phyloP scores from a whole-genome alignment of 2,888 invertebrate species.

The Cataglyphis rosenhaueri region DNA sequence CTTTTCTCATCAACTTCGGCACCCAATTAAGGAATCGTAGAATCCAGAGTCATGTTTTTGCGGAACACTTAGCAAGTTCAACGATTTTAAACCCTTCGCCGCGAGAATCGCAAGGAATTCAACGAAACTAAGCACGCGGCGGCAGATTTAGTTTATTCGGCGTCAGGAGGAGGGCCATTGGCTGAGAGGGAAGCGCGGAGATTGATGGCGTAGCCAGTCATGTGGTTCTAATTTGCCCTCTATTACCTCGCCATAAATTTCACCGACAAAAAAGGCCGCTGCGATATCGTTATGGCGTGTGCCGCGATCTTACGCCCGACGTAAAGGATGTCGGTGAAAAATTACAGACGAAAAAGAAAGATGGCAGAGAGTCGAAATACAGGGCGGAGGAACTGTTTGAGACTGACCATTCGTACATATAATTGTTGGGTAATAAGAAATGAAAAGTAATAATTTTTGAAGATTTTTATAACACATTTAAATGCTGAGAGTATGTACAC shows the following conservation, averaged over 20 bases:
- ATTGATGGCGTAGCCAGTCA: conserved; percentile 78
- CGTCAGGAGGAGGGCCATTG: conserved; percentile 51
- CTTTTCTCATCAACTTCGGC: not conserved
- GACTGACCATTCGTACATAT: conserved; percentile 22
- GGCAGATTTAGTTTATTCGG: conserved; percentile 73
- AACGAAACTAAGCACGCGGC: conserved; percentile 51
- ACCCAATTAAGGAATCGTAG: conserved; percentile 52
- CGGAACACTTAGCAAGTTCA: conserved; percentile 39
- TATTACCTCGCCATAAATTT: conserved; percentile 80
- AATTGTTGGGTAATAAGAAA: conserved; percentile 29
- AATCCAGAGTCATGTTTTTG: conserved; percentile 39
- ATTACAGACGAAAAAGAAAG: conserved; percentile 55
- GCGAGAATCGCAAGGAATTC: conserved; percentile 56
- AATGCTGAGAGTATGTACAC: not conserved
- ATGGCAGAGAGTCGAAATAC: conserved; percentile 14
- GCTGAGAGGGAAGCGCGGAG: conserved; percentile 63
- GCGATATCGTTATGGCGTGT: conserved; percentile 71
- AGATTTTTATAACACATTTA: not conserved
- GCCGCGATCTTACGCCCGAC: conserved; percentile 62
- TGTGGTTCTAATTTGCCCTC: conserved; percentile 81
- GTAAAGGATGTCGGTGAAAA: conserved; percentile 67
- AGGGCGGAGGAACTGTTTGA: conserved; percentile 1
- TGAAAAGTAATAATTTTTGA: not conserved
- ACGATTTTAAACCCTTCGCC: conserved; percentile 62
- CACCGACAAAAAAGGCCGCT: conserved; percentile 69